A percentile compares a stretch with the other conserved stretches of the same genome.
These are phyloP conservation scores for Aythya baeri DNA, from an alignment of 2,113 vertebrate genomes.

Conservation along the genomic window DNA sequence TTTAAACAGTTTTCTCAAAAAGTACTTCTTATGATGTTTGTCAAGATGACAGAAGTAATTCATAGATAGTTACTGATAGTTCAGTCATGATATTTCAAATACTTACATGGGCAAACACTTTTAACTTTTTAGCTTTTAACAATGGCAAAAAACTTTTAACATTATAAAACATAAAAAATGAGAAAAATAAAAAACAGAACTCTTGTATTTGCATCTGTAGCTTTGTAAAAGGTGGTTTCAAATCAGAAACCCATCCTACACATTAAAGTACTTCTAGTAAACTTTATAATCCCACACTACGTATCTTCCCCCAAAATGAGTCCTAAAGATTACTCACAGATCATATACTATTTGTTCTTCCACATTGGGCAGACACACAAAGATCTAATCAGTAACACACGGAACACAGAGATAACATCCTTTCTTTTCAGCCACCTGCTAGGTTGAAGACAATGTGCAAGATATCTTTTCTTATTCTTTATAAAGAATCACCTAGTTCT, in stretches of 20 bases:
- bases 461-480: neutral
- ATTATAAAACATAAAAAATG: neutral
- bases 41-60: neutral
- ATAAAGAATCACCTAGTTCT: neutral
- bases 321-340: neutral
- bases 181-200: neutral
- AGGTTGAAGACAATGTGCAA: neutral
- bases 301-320: neutral
- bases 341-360: neutral
- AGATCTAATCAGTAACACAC: neutral
- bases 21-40: fast-evolving
- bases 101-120: neutral
- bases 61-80: neutral
- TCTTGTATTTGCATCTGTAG: neutral
- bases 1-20: neutral
- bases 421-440: neutral
- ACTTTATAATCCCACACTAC: neutral
- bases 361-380: neutral
- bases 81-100: neutral
- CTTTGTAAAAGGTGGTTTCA: neutral
- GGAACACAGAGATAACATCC: neutral
- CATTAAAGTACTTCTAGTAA: neutral
- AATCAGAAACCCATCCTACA: neutral
- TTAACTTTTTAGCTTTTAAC: too few relatives aligned
- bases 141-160: neutral